Conservation (phyloP, 2,113 vertebrate genomes). For the Dipodomys ordii region DNA sequence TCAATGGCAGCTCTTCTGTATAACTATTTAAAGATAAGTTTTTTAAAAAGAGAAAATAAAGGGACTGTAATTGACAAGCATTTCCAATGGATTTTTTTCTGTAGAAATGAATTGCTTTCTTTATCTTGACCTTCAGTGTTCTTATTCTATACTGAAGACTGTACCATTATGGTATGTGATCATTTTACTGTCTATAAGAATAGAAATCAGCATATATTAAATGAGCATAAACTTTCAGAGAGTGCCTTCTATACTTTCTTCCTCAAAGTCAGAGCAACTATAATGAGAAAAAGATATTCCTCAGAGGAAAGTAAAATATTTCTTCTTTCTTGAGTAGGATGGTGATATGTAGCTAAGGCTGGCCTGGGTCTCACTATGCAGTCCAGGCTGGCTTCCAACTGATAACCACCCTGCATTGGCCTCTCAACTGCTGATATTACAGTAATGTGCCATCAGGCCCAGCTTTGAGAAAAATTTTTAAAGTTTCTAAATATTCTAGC, state of each 20-base stretch:
- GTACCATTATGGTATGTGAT: neutral
- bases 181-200: neutral
- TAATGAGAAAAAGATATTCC: neutral
- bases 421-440: too few species aligned
- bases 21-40: too few species aligned
- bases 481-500: neutral
- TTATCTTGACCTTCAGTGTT: neutral
- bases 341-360: too few species aligned
- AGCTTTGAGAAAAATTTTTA: neutral
- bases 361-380: too few species aligned
- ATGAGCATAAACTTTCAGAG: neutral
- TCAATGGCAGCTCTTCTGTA: too few species aligned
- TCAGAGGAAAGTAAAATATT: too few species aligned
- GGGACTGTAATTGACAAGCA: neutral
- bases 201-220: slow-evolving; percentile 24
- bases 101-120: neutral
- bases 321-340: too few species aligned
- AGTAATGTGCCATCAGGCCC: too few species aligned
- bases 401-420: too few species aligned
- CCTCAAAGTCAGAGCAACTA: neutral
- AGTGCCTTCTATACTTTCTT: neutral
- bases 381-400: too few species aligned
- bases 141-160: neutral
- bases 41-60: neutral
- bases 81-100: slow-evolving; percentile 28